Evolutionary conservation across 1,140 invertebrate genomes (phyloP), one percentile per base, ranked within the genome.

Genomic region (Papilio aristodemus): DNA sequence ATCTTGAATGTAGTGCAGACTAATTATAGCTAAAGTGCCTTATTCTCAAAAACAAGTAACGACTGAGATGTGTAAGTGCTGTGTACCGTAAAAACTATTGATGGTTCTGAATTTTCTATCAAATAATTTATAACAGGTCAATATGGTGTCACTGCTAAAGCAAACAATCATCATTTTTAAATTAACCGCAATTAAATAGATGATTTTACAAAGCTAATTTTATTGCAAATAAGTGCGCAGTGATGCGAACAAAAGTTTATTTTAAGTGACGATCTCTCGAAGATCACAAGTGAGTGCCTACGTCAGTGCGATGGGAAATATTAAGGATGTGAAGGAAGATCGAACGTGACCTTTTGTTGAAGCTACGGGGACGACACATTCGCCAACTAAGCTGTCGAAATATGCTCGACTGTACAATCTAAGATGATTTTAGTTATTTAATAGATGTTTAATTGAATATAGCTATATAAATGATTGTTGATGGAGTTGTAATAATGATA

Each of bases 301-400:
- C 78, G 76, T 85, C 74, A 69, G 85, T 86, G 85, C 79, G 67
- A 69, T 79, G 77, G 73, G 74, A 73, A 80, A 72, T 75, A 78
- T 74, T 76, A 57, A 64, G 80, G 78, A 76, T 77, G 74, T 73
- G 76, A 76, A 70, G 74, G 75, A 78, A 32, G 27, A 32, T 32
- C 27, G 27, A 80, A 75, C 75, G 82, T 87, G 84, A 78, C 80
- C 78, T 78, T 80, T 83, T 80, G 74, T 81, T 79, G 83, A 87
- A 82, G 82, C 86, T 89, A 85, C 74, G 76, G 81, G 84, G 83
- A 89, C 86, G 80, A 79, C 83, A 89, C 86, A 89, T 89, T 91
- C 83, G 89, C 87, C 84, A 87, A 79, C 86, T 89, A 91, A 87
- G 78, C 80, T 81, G 76, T 83, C 68, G 84, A 85, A 84, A 87